Conservation (phyloP, 2,888 invertebrate genomes). For the Tetragonula carbonaria region DNA sequence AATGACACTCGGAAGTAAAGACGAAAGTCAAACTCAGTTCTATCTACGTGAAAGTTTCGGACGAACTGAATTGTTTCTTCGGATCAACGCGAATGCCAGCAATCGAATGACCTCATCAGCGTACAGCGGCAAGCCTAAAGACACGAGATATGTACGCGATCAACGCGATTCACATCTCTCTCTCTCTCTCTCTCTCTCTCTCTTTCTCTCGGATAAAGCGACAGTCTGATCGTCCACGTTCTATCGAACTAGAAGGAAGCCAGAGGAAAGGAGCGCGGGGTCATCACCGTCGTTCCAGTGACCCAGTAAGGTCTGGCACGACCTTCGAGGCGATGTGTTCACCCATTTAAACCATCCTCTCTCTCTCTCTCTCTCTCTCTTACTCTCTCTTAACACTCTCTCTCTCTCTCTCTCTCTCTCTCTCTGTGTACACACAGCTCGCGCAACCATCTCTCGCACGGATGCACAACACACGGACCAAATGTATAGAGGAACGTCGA, state of each 20-base stretch:
- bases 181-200: too few relatives aligned
- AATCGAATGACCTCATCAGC: too few relatives aligned
- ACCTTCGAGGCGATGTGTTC: conserved; percentile 73
- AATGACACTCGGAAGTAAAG: too few relatives aligned
- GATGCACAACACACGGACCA: neutral
- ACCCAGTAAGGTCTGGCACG: conserved; percentile 74
- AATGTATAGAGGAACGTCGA: neutral
- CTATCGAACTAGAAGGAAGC: conserved; percentile 2
- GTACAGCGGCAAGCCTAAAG: neutral
- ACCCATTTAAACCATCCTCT: conserved; percentile 69
- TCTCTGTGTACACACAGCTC: conserved; percentile 29
- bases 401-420: conserved; percentile 58
- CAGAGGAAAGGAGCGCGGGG: conserved; percentile 49
- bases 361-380: conserved; percentile 32
- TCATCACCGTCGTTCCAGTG: conserved; percentile 68
- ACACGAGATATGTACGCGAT: too few relatives aligned
- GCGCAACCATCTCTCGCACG: neutral
- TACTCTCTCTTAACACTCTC: neutral
- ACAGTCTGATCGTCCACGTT: conserved; percentile 11
- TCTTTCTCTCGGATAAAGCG: neutral
- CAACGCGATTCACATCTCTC: neutral
- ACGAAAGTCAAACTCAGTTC: too few relatives aligned
- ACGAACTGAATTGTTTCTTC: too few relatives aligned
- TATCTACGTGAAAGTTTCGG: too few relatives aligned
- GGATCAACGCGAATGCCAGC: neutral